Conservation (phyloP, 2,888 invertebrate species). For the Orchesellides sinensis region DNA sequence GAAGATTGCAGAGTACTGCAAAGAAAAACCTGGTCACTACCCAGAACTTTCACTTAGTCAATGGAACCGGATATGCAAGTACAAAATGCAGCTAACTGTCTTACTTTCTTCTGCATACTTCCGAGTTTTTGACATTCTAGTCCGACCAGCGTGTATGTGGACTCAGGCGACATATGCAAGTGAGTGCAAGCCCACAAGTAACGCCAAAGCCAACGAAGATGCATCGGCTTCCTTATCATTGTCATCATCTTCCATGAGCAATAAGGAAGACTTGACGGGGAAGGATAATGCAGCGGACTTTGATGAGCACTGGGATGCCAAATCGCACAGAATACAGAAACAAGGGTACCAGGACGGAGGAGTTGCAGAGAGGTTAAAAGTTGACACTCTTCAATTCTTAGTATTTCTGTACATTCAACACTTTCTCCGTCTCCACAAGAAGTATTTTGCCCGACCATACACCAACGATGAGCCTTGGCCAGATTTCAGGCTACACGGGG, state of each 20-base stretch:
- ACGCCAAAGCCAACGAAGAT: neutral
- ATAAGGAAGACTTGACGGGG: neutral
- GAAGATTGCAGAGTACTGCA: slow-evolving; percentile 51
- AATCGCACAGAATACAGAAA: slow-evolving; percentile 5
- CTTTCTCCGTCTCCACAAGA: slow-evolving; percentile 55
- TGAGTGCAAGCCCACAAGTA: neutral
- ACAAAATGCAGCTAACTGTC: slow-evolving; percentile 57
- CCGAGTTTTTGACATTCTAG: slow-evolving; percentile 59
- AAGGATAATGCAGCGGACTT: neutral
- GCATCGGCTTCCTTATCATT: no score
- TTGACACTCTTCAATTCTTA: slow-evolving; percentile 63
- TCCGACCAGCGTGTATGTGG: slow-evolving; percentile 11
- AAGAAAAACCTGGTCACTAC: slow-evolving; percentile 51
- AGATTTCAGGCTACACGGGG: neutral
- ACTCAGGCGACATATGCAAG: no score
- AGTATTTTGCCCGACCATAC: slow-evolving; percentile 10
- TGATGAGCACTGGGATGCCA: slow-evolving; percentile 34
- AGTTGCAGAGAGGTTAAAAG: slow-evolving; percentile 38
- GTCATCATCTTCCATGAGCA: neutral
- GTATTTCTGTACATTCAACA: slow-evolving; percentile 69
- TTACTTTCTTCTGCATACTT: slow-evolving; percentile 59
- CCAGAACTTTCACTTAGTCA: slow-evolving; percentile 56
- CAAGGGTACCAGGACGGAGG: slow-evolving; percentile 1
- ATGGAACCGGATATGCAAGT: slow-evolving; percentile 65
- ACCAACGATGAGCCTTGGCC: slow-evolving; percentile 55